Base-by-base conservation (phyloP, 2,113 vertebrate genomes). In the Syrmaticus mikado region DNA sequence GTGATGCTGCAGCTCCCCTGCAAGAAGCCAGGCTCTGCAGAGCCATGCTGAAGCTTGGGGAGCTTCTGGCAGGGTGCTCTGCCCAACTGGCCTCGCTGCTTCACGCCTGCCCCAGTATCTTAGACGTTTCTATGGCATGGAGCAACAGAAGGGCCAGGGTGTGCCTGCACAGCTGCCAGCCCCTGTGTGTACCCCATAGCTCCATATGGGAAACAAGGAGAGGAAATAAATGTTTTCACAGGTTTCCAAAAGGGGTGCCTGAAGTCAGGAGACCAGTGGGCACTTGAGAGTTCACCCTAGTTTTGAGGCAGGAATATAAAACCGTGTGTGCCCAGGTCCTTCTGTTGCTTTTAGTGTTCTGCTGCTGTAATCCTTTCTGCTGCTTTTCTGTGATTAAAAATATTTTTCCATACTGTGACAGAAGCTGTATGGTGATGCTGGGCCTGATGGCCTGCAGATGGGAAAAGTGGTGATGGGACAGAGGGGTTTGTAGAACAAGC, bases 121-220 rank as follows among this genome's bases (percentile, higher is more conserved):
- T 16, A 61, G 65, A 92, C 6, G 10, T 62, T 76, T 74, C 74
- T 82, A 12, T 60, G 28, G 8, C 36, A 34, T 28, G 13, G 25
- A 46, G 24, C 18, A 67, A 20, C 24, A 60, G 8, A 45, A 13
- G 5, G 43, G 22, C 21, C 28, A 2, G 25, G 10, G 48, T 2
- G 17, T 70, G 13, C 36, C 27, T 73, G 20, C 17, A 22, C n/a
- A 28, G 8, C 50, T n/a, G 38, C 28, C 41, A 77, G 46, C 30
- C 19, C 18, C 34, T 60, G 8, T 10, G 2, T 1, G 1, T 6
- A 43, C 11, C 40, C 41, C 0, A 0, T 32, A 45, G 30, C 38
- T 81, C 87, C n/a, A n/a, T 5, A 6, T 1, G 1, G 30, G 16
- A 64, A 43, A 43, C 0, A 0, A 6, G 10, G 12, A 68, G 32